phyloP scores from a whole-genome alignment of 1,140 invertebrate species.

The Zaprionus nigranus region DNA sequence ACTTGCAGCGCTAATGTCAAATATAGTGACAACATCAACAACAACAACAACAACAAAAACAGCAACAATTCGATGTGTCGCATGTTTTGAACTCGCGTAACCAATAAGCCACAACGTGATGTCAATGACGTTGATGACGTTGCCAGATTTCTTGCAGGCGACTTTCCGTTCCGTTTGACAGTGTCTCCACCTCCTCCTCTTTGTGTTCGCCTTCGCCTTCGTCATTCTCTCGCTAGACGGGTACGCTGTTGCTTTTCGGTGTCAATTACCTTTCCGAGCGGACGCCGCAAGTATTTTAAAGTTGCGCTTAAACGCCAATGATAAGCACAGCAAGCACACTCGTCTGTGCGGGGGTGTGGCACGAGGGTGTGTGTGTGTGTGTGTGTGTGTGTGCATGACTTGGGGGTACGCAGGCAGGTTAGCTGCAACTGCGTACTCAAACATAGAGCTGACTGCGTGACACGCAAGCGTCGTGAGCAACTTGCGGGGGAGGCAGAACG shows the following conservation, averaged over 20 bases:
- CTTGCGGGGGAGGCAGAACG: neutral
- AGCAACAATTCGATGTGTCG: slow-evolving; percentile 34
- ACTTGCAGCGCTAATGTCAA: slow-evolving; percentile 41
- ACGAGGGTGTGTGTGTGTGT: too few relatives aligned
- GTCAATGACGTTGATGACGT: slow-evolving; percentile 52
- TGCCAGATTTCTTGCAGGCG: slow-evolving; percentile 35
- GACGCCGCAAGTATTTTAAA: slow-evolving; percentile 46
- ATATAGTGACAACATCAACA: slow-evolving; percentile 12
- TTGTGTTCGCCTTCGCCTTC: slow-evolving; percentile 7
- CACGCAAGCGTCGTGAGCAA: neutral
- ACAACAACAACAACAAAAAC: slow-evolving; percentile 15
- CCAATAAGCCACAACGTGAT: slow-evolving; percentile 41
- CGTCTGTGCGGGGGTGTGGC: neutral
- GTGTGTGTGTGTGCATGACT: too few relatives aligned
- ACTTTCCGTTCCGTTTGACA: too few relatives aligned
- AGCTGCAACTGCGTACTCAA: neutral
- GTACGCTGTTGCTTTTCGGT: slow-evolving; percentile 21
- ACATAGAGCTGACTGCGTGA: neutral
- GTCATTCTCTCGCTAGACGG: slow-evolving; percentile 3
- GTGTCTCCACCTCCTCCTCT: slow-evolving; percentile 17
- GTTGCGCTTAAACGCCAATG: slow-evolving; percentile 44
- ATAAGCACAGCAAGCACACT: slow-evolving; percentile 31
- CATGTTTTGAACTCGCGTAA: slow-evolving; percentile 32
- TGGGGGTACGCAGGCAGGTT: neutral
- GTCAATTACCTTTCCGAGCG: slow-evolving; percentile 48